A percentile compares a stretch with the other conserved stretches of the same genome.
Evolutionary conservation across 2,888 invertebrate species (phyloP).

Genomic region (Melanotus villosus): DNA sequence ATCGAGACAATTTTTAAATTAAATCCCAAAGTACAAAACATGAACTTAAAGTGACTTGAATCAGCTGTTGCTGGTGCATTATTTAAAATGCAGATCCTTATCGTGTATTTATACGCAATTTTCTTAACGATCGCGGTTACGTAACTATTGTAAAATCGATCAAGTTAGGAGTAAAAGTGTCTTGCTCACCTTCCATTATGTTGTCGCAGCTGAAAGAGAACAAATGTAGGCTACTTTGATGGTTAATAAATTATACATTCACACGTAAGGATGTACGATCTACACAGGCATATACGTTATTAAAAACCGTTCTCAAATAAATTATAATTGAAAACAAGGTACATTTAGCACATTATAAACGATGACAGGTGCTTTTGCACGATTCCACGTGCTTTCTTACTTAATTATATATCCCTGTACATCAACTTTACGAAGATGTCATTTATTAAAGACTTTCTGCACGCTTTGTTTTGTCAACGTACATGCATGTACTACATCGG

Average conservation of each 20-base stretch:
- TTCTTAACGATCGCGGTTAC: background rate
- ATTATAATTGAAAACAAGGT: conserved; percentile 7
- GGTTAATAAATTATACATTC: conserved; percentile 23
- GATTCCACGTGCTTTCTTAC: background rate
- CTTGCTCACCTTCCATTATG: conserved; percentile 9
- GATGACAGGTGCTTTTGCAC: conserved; percentile 19
- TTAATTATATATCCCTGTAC: too few species aligned
- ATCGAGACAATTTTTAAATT: too few species aligned
- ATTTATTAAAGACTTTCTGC: too few species aligned
- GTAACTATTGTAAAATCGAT: background rate
- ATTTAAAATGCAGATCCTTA: too few species aligned
- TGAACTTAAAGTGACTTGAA: too few species aligned
- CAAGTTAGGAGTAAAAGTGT: conserved; percentile 3
- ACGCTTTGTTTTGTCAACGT: too few species aligned
- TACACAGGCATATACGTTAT: background rate
- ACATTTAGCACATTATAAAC: conserved; percentile 22
- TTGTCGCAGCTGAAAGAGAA: conserved; percentile 20
- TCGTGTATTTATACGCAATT: background rate
- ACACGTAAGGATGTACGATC: conserved; percentile 7
- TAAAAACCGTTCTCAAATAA: conserved; percentile 20
- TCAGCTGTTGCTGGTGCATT: too few species aligned
- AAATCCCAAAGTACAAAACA: too few species aligned
- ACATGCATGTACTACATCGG: too few species aligned
- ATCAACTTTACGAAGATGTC: too few species aligned
- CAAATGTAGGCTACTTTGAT: conserved; percentile 23